These are phyloP conservation scores for Drosophila koepferae DNA, from an alignment of 2,888 invertebrate genomes.

Conservation along the genomic window DNA sequence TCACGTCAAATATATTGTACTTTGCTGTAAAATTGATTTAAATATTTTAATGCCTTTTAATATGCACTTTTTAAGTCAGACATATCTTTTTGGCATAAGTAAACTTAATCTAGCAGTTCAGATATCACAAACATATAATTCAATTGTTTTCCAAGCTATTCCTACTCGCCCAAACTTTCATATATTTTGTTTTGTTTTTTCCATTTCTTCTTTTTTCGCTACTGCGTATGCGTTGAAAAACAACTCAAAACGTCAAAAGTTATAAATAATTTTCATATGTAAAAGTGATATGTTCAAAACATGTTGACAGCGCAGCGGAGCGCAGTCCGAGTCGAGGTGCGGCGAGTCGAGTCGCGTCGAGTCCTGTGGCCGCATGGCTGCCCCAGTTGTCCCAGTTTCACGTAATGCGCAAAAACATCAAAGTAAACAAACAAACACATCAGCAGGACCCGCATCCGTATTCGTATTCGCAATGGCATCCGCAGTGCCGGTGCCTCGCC, in stretches of 20 bases:
- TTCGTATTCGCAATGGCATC: conserved; percentile 2
- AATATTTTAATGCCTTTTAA: not conserved
- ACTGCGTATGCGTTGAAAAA: conserved; percentile 48
- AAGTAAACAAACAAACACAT: conserved; percentile 81
- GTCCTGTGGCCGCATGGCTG: conserved; percentile 55
- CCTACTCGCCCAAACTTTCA: not conserved
- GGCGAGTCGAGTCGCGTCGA: conserved; percentile 23
- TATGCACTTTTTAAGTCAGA: too few species aligned
- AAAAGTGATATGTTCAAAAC: conserved; percentile 81
- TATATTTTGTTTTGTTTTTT: conserved; percentile 18
- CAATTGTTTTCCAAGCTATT: conserved; percentile 8
- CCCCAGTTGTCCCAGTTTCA: conserved; percentile 66
- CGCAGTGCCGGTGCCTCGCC: conserved; percentile 1
- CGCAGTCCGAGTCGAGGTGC: conserved; percentile 34
- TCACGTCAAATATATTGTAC: too few species aligned
- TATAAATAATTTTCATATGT: conserved; percentile 80
- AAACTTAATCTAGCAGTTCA: not conserved
- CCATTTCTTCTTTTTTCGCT: conserved; percentile 13
- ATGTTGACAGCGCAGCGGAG: conserved; percentile 69
- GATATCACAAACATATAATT: conserved; percentile 13
- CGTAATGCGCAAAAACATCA: conserved; percentile 74
- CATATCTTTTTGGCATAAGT: not conserved
- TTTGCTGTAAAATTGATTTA: not conserved
- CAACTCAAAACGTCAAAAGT: conserved; percentile 79
- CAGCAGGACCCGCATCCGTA: conserved; percentile 42